phyloP scores from a whole-genome alignment of 2,888 invertebrate genomes.

The Flabesymbios commensalis region DNA sequence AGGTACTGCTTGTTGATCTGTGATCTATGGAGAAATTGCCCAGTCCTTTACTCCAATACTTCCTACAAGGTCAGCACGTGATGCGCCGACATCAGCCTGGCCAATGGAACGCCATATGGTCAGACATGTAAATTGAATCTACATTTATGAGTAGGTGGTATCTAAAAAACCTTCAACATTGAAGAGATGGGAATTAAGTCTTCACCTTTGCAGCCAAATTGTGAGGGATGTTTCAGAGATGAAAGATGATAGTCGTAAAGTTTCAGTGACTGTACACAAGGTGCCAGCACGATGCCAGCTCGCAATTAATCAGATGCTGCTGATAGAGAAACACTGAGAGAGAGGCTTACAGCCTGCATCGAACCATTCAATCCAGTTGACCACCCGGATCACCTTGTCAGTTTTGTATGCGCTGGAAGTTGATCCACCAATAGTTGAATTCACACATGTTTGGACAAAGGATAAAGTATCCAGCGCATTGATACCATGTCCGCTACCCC shows the following conservation, averaged over 20 bases:
- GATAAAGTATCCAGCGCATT: too few species aligned
- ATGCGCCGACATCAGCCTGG: slow-evolving; percentile 34
- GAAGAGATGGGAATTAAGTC: slow-evolving; percentile 34
- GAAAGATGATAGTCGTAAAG: not conserved
- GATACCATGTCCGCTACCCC: too few species aligned
- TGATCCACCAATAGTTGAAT: too few species aligned
- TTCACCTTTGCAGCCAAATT: slow-evolving; percentile 28
- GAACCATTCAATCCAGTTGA: too few species aligned
- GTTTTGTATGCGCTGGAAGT: too few species aligned
- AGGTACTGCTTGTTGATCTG: slow-evolving; percentile 36
- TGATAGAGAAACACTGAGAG: not conserved
- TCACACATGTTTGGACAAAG: too few species aligned
- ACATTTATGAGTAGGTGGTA: slow-evolving; percentile 39
- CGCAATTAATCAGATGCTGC: not conserved
- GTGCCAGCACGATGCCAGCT: not conserved
- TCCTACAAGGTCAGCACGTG: slow-evolving; percentile 35
- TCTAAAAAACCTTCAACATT: slow-evolving; percentile 32
- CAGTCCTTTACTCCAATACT: slow-evolving; percentile 19
- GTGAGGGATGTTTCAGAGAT: not conserved
- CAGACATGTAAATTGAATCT: slow-evolving; percentile 40
- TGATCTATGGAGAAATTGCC: slow-evolving; percentile 30
- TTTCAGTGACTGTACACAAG: not conserved
- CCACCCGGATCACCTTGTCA: too few species aligned
- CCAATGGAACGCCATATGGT: slow-evolving; percentile 39
- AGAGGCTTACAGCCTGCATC: too few species aligned